Percentiles rank a stretch among this genome's conserved stretches.
phyloP scores from a whole-genome alignment of 2,888 invertebrate genomes.

The Eristalinus sepulchralis region DNA sequence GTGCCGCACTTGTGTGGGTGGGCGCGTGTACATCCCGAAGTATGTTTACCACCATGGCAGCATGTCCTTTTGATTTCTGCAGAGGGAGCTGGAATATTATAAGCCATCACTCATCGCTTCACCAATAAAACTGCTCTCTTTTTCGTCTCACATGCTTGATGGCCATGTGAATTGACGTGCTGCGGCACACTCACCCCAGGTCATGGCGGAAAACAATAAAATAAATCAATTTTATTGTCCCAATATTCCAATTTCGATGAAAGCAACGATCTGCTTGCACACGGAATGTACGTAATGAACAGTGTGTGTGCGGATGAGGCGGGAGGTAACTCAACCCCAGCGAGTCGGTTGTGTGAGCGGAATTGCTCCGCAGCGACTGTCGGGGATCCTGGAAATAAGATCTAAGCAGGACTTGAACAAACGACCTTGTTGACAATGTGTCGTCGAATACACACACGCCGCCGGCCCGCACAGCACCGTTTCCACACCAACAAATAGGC shows the following conservation, averaged over 20 bases:
- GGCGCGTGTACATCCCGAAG: neutral
- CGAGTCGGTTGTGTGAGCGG: neutral
- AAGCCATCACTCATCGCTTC: conserved; percentile 55
- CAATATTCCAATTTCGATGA: conserved; percentile 66
- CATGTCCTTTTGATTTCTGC: conserved; percentile 28
- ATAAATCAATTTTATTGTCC: conserved; percentile 69
- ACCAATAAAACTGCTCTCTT: conserved; percentile 43
- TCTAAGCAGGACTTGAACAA: neutral
- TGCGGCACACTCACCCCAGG: conserved; percentile 4
- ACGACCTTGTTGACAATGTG: conserved; percentile 60
- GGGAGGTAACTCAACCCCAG: neutral
- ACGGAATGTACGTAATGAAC: conserved; percentile 34
- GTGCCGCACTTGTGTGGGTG: neutral
- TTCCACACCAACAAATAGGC: neutral
- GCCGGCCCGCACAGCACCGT: too few species aligned
- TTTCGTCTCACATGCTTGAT: conserved; percentile 9
- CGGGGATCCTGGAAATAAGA: neutral
- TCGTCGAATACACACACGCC: conserved; percentile 30
- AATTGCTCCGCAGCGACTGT: neutral
- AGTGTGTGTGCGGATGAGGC: neutral
- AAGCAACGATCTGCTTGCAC: conserved; percentile 18
- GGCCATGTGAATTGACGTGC: conserved; percentile 47
- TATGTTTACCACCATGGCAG: conserved; percentile 27
- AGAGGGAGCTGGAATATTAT: conserved; percentile 14
- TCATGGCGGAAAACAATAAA: conserved; percentile 54